These are phyloP conservation scores for Epizoanthus scotinus DNA, from an alignment of 92 coral and sea anemone genomes.

Conservation along the genomic window DNA sequence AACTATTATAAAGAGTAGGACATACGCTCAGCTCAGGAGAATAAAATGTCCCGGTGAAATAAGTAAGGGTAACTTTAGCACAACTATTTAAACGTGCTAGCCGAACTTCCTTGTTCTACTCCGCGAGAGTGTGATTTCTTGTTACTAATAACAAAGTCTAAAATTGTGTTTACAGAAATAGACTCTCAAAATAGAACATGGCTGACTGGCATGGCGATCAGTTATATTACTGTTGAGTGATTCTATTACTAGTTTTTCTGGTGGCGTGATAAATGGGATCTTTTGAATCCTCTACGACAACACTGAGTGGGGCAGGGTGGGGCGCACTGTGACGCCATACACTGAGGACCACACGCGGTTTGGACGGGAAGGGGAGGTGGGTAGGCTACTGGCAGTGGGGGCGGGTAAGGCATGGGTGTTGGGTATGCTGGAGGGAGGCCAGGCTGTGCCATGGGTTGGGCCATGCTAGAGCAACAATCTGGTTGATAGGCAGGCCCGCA, in stretches of 20 bases:
- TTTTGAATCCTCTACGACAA: slow-evolving; percentile 63
- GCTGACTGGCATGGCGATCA: no score
- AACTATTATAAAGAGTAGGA: no score
- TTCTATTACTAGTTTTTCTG: slow-evolving; percentile 26
- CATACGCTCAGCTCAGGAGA: no score
- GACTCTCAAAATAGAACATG: no score
- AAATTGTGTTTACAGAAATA: no score
- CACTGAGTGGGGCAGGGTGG: slow-evolving; percentile 83
- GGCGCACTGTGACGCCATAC: slow-evolving; percentile 59
- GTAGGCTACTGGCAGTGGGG: slow-evolving; percentile 61
- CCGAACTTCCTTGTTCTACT: no score
- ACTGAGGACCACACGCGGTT: slow-evolving; percentile 50
- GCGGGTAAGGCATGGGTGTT: slow-evolving; percentile 46
- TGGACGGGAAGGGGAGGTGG: slow-evolving; percentile 69
- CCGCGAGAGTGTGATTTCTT: no score
- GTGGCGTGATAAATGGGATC: slow-evolving; percentile 20
- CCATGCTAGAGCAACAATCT: slow-evolving; percentile 57
- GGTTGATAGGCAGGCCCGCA: slow-evolving; percentile 79
- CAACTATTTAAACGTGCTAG: no score
- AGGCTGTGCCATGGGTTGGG: slow-evolving; percentile 46
- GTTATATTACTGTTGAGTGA: no score
- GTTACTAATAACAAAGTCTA: no score
- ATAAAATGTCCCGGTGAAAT: no score
- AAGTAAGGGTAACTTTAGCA: no score
- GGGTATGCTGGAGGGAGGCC: slow-evolving; percentile 36